phyloP scores from a whole-genome alignment of 23 tunicate species.

The Trididemnum clinides region DNA sequence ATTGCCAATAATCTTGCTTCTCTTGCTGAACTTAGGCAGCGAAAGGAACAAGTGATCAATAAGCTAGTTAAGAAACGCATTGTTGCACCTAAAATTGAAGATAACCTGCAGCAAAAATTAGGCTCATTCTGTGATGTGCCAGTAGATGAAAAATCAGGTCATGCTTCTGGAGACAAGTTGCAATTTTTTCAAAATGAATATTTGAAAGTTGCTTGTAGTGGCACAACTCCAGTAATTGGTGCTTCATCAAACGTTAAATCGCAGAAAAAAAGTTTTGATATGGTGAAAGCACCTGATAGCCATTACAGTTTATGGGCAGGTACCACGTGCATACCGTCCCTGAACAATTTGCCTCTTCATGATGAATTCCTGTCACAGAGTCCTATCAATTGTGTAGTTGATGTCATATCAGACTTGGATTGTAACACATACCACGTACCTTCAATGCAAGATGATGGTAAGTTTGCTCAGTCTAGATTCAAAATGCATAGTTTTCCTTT shows the following conservation, averaged over 20 bases:
- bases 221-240: not conserved
- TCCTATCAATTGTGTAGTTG: slow-evolving; percentile 4
- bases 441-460: slow-evolving; percentile 5
- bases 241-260: not conserved
- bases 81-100: slow-evolving; percentile 42
- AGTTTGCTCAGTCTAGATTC: not conserved
- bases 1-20: slow-evolving; percentile 23
- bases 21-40: slow-evolving; percentile 44
- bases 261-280: not conserved
- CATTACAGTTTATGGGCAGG: slow-evolving; percentile 55
- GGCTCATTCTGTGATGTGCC: not conserved
- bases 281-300: not conserved
- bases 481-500: not conserved
- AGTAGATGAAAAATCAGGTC: not conserved
- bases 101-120: not conserved
- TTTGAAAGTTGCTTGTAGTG: not conserved
- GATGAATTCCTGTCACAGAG: not conserved
- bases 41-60: slow-evolving; percentile 70
- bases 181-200: not conserved
- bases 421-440: slow-evolving; percentile 47
- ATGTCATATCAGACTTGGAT: slow-evolving; percentile 39
- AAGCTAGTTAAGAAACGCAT: slow-evolving; percentile 77
- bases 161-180: not conserved
- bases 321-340: slow-evolving; percentile 46
- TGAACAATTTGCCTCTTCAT: not conserved